Conservation (phyloP, 2,888 invertebrate genomes). For the Dromius quadrimaculatus region DNA sequence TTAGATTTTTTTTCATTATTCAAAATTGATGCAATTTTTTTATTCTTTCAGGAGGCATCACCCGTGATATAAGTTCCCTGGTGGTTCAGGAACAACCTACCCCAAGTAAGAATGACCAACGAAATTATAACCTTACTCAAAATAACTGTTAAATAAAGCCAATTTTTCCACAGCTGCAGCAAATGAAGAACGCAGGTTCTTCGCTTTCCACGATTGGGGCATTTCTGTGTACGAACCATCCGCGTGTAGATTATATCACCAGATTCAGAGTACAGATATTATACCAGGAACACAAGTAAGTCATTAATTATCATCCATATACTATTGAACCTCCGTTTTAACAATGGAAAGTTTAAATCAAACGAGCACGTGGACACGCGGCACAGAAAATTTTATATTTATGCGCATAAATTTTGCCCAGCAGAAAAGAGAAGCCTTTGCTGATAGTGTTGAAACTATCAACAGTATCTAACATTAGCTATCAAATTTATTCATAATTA, state of each 20-base stretch:
- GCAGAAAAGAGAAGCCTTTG: too few relatives aligned
- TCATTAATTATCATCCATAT: background rate
- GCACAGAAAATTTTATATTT: too few relatives aligned
- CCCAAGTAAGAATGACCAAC: constrained; percentile 69
- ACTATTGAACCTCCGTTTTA: background rate
- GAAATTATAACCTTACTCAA: constrained; percentile 31
- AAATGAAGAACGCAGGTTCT: constrained; percentile 75
- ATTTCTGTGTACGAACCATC: constrained; percentile 80
- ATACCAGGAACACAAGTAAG: constrained; percentile 77
- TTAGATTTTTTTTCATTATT: too few relatives aligned
- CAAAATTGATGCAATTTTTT: too few relatives aligned
- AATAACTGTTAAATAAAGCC: constrained; percentile 27
- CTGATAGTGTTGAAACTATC: too few relatives aligned
- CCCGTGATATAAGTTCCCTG: constrained; percentile 78
- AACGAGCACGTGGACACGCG: too few relatives aligned
- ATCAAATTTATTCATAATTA: constrained; percentile 7
- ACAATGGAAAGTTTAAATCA: background rate
- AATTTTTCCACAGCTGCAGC: constrained; percentile 67
- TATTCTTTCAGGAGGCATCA: constrained; percentile 69
- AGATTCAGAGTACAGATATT: constrained; percentile 77
- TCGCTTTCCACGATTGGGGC: constrained; percentile 82
- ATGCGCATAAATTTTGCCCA: too few relatives aligned
- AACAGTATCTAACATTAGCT: too few relatives aligned
- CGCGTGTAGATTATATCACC: constrained; percentile 77
- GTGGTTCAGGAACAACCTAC: constrained; percentile 79